phyloP scores from a whole-genome alignment of 2,113 vertebrate species.

The Megaceryle maxima region DNA sequence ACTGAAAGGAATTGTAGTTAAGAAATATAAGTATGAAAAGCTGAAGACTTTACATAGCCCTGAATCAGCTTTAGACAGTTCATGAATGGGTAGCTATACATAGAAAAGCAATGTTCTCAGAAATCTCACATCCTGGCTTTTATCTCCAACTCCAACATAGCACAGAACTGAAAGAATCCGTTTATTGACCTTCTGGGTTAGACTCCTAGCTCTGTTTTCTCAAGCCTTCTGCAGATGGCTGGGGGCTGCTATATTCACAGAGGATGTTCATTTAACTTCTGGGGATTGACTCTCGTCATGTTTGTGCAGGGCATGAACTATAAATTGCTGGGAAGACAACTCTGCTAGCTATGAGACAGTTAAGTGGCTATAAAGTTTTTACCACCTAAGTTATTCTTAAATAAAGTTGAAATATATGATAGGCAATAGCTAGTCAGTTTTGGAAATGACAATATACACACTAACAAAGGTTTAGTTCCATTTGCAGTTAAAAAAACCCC shows the following conservation, averaged over 20 bases:
- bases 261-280: conserved; percentile 41
- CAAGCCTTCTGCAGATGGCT: conserved; percentile 54
- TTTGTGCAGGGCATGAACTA: neutral
- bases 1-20: neutral
- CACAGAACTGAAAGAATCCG: neutral
- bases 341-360: neutral
- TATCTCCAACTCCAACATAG: neutral
- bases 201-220: conserved; percentile 22
- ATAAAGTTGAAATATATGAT: neutral
- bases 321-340: neutral
- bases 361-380: neutral
- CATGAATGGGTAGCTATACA: neutral
- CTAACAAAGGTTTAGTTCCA: neutral
- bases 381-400: neutral
- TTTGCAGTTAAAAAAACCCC: neutral
- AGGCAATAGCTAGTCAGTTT: neutral
- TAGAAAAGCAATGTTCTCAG: neutral
- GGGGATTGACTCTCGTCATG: neutral
- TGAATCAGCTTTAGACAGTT: neutral
- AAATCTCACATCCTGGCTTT: neutral
- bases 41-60: neutral
- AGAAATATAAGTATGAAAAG: conserved; percentile 10
- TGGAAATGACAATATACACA: neutral
- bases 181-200: conserved; percentile 38
- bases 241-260: conserved; percentile 6